Conservation (phyloP, 2,888 invertebrate genomes). For the Dexiosoma caninum region DNA sequence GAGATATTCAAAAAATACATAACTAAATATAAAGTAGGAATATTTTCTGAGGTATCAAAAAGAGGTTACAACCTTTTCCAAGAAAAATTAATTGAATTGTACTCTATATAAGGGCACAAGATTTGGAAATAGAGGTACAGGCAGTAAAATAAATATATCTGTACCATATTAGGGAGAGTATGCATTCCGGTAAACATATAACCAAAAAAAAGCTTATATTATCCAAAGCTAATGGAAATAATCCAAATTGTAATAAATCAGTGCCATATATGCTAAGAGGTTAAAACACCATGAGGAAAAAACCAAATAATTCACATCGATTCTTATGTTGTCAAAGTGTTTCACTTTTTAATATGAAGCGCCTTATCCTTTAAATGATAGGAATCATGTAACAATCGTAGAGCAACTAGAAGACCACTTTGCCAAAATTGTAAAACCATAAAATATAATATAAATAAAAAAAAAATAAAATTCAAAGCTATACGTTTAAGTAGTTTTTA, state of each 20-base stretch:
- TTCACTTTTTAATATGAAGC: constrained; percentile 48
- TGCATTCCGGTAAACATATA: constrained; percentile 56
- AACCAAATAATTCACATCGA: constrained; percentile 56
- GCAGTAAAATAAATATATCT: constrained; percentile 61
- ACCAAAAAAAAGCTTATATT: constrained; percentile 16
- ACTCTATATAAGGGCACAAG: constrained; percentile 61
- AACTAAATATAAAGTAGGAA: constrained; percentile 58
- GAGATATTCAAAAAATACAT: constrained; percentile 59
- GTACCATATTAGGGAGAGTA: constrained; percentile 61
- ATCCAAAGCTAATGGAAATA: constrained; percentile 59
- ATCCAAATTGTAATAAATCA: constrained; percentile 56
- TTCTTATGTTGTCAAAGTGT: constrained; percentile 47
- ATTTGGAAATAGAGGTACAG: constrained; percentile 60
- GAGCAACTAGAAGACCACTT: constrained; percentile 42
- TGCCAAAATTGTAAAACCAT: constrained; percentile 52
- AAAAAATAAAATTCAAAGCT: constrained; percentile 59
- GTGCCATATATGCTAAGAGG: constrained; percentile 54
- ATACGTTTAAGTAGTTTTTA: constrained; percentile 50
- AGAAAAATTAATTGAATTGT: constrained; percentile 61
- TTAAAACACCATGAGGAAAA: constrained; percentile 55
- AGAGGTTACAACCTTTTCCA: constrained; percentile 60
- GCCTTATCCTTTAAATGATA: constrained; percentile 42
- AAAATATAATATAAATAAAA: too few relatives aligned
- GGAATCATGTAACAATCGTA: constrained; percentile 37
- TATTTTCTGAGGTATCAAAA: constrained; percentile 57